Evolutionary conservation across 35 echinoderm and acorn worm species (phyloP).

Genomic region (Nesometra sesokonis): DNA sequence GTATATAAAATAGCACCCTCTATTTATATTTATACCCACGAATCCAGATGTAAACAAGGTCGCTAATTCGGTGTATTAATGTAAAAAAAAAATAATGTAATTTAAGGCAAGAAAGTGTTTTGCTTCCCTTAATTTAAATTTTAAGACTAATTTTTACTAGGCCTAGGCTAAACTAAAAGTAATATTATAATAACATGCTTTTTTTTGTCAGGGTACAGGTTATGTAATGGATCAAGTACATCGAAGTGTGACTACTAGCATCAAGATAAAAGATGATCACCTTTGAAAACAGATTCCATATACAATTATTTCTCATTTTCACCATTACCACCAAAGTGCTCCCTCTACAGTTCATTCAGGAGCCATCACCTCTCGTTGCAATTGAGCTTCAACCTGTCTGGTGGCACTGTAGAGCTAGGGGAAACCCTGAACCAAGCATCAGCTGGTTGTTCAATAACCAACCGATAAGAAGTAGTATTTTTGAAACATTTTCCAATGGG

Average conservation of each 20-base stretch:
- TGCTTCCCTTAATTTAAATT: no score
- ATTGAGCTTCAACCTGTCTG: slow-evolving; percentile 25
- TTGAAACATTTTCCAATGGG: slow-evolving; percentile 28
- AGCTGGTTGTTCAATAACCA: slow-evolving; percentile 22
- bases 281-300: not conserved
- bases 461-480: slow-evolving; percentile 8
- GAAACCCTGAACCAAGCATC: slow-evolving; percentile 22
- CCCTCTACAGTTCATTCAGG: slow-evolving; percentile 38
- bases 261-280: not conserved
- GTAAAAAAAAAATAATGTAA: no score
- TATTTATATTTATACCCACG: no score
- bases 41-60: no score
- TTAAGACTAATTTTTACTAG: no score
- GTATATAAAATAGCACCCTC: no score
- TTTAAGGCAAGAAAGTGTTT: no score
- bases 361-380: slow-evolving; percentile 32
- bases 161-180: no score
- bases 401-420: slow-evolving; percentile 46
- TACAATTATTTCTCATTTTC: not conserved
- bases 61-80: no score
- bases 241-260: no score
- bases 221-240: not conserved
- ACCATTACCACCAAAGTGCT: not conserved
- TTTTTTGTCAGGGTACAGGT: not conserved
- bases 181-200: no score